Evolutionary conservation across 1,140 invertebrate species (phyloP).

Genomic region (Solenopsis invicta): DNA sequence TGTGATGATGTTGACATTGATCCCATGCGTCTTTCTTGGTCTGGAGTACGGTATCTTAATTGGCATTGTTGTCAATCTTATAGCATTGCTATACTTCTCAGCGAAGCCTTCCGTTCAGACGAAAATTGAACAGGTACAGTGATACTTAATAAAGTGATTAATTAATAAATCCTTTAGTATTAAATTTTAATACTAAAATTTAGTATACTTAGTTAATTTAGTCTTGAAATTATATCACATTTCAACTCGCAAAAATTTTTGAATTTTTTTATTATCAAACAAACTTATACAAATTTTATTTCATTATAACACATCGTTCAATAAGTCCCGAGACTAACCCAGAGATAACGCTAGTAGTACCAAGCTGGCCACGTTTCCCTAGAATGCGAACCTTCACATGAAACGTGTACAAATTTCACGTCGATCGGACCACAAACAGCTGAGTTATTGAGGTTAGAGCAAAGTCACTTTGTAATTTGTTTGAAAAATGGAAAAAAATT

Average conservation of each 20-base stretch:
- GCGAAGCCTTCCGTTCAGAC: slow-evolving; percentile 88
- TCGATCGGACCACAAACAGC: no score
- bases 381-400: no score
- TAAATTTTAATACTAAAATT: not conserved
- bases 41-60: slow-evolving; percentile 91
- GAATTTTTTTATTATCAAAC: not conserved
- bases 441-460: no score
- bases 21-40: slow-evolving; percentile 89
- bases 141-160: not conserved
- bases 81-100: slow-evolving; percentile 89
- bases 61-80: slow-evolving; percentile 89
- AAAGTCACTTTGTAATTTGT: no score
- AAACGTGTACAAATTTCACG: no score
- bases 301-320: no score
- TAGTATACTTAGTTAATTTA: no score
- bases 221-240: not conserved
- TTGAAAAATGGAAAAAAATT: no score
- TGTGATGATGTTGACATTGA: slow-evolving; percentile 88
- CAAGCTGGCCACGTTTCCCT: no score
- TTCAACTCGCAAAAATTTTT: not conserved
- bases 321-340: no score
- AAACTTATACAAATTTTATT: no score
- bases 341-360: no score
- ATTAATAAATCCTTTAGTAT: not conserved
- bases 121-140: slow-evolving; percentile 79